Conservation (phyloP, 92 coral and sea anemone genomes). For the Actinernus sp. region DNA sequence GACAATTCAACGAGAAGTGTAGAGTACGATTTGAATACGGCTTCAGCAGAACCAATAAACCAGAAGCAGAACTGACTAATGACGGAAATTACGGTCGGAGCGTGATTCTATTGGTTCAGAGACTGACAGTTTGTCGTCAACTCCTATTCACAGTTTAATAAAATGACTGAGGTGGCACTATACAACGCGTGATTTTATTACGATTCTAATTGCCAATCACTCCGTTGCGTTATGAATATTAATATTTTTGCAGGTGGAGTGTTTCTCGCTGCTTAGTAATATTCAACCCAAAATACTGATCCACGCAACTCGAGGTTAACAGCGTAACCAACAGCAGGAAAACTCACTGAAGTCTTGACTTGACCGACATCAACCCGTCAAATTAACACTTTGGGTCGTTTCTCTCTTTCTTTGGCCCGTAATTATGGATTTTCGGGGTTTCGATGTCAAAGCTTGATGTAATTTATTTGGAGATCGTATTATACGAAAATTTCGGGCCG, state of each 20-base stretch:
- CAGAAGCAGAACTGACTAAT: background rate
- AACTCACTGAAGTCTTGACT: too few relatives aligned
- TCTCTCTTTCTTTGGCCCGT: too few relatives aligned
- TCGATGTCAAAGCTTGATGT: too few relatives aligned
- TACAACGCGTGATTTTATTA: slow-evolving; percentile 37
- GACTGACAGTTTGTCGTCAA: slow-evolving; percentile 1
- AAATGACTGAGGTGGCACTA: slow-evolving; percentile 39
- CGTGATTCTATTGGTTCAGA: background rate
- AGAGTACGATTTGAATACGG: background rate
- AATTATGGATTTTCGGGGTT: too few relatives aligned
- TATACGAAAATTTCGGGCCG: too few relatives aligned
- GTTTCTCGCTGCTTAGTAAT: slow-evolving; percentile 27
- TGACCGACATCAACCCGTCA: too few relatives aligned
- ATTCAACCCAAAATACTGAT: slow-evolving; percentile 23
- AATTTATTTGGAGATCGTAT: too few relatives aligned
- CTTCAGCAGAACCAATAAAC: slow-evolving; percentile 2
- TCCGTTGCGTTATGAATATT: slow-evolving; percentile 68
- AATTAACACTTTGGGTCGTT: too few relatives aligned
- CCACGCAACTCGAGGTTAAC: slow-evolving; percentile 29
- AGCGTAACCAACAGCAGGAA: slow-evolving; percentile 16
- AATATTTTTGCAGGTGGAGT: slow-evolving; percentile 59
- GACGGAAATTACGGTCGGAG: background rate
- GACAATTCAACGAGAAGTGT: slow-evolving; percentile 1
- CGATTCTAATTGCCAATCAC: slow-evolving; percentile 74
- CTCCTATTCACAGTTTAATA: slow-evolving; percentile 29